A percentile compares a stretch with the other conserved stretches of the same genome.
Conservation (phyloP, 2,888 invertebrate species). For the Apantesis nais region DNA sequence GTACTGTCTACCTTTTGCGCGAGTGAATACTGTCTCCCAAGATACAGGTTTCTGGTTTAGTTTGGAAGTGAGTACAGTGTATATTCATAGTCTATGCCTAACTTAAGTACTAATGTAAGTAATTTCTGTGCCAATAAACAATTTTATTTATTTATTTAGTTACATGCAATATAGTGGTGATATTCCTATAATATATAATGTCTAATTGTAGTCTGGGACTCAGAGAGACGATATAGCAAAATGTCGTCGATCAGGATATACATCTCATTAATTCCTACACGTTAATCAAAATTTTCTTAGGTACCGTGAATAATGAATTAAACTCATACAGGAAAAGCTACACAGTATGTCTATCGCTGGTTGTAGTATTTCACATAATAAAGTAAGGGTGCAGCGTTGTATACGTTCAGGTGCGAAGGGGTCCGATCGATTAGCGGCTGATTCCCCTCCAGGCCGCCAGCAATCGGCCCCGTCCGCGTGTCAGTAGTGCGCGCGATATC, state of each 20-base stretch:
- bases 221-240: not conserved
- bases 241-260: not conserved
- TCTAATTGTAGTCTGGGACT: not conserved
- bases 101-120: too few relatives aligned
- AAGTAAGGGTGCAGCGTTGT: conserved; percentile 3
- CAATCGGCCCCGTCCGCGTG: conserved; percentile 15
- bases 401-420: conserved; percentile 12
- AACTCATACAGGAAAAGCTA: not conserved
- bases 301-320: not conserved
- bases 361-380: conserved; percentile 3
- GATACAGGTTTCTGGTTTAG: too few relatives aligned
- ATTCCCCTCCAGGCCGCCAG: conserved; percentile 10
- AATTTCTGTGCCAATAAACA: too few relatives aligned
- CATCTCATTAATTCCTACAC: not conserved
- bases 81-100: too few relatives aligned
- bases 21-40: too few relatives aligned
- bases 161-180: too few relatives aligned
- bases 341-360: not conserved
- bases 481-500: conserved; percentile 19
- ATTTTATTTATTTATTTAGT: too few relatives aligned
- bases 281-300: not conserved
- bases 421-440: conserved; percentile 24
- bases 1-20: too few relatives aligned
- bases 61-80: too few relatives aligned
- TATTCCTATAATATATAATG: not conserved